Evolutionary conservation across 2,797 vertebrate species (phyloP), one percentile per base, ranked within the genome.

Genomic region (Etheostoma nigrum): DNA sequence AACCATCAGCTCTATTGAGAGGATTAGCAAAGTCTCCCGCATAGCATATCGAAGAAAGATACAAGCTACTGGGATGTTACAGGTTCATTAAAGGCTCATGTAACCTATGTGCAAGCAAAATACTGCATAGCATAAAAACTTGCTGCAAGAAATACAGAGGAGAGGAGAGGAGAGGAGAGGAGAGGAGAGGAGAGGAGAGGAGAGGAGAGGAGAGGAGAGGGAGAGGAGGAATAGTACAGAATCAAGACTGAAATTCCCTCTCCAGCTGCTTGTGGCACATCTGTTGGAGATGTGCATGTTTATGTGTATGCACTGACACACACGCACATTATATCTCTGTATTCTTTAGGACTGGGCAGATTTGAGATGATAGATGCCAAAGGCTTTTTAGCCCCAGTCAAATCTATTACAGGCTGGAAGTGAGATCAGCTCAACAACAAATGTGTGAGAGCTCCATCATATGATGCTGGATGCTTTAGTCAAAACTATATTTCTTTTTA

Each of bases 221-320:
- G 61, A 15, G 21, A 42, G 15, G n/a, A 65, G 45, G 49, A 27
- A 45, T 25, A 54, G 7, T 36, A 81, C 45, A 62, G 52, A 86
- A 53, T 81, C 83, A 90, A 86, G 88, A 90, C 68, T 89, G 81
- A 88, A 93, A 90, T 91, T 87, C 85, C 86, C 87, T 87, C 88
- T 88, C 88, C 89, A 90, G 87, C 86, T 88, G 87, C 80, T 86
- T 81, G 75, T 80, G 76, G 83, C 86, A 87, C 86, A 90, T 89
- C 88, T 89, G 84, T 81, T 83, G 76, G 74, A 86, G 81, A 88
- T 70, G 77, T 76, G 72, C 68, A 16, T 74, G 78, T 84, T 82
- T 72, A 49, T 74, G 75, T 76, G 72, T 59, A 57, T 65, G 44
- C 62, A 54, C 49, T 47, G 61, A 76, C 57, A 74, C 72, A 67